These are phyloP conservation scores for Elephas maximus DNA, from an alignment of 2,113 vertebrate genomes.

Conservation along the genomic window DNA sequence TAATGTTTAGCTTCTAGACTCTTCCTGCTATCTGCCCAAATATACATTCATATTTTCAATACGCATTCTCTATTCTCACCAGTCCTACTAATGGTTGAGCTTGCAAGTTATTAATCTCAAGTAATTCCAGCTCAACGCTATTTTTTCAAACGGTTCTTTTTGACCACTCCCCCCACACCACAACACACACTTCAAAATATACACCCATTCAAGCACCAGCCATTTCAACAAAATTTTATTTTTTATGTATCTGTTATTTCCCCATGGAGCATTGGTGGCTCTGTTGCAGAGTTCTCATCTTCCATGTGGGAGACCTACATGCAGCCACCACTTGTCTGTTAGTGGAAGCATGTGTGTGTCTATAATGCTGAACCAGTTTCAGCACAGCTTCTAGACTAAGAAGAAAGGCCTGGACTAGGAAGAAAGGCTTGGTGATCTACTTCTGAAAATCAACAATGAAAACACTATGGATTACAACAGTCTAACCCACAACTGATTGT, in stretches of 20 bases:
- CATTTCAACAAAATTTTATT: constrained; percentile 13
- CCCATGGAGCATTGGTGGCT: background rate
- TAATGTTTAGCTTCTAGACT: background rate
- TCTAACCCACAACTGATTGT: background rate
- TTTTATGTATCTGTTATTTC: background rate
- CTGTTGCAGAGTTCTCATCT: no score
- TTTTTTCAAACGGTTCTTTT: background rate
- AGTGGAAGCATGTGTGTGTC: background rate
- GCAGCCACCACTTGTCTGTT: no score
- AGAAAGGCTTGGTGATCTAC: no score
- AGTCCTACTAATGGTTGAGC: background rate
- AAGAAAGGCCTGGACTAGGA: no score
- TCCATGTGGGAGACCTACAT: no score
- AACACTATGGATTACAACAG: no score
- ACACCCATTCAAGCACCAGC: background rate
- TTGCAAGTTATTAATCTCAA: background rate
- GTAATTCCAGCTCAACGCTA: background rate
- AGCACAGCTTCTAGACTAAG: no score
- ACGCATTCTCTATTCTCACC: background rate
- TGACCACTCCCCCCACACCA: background rate
- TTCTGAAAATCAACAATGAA: no score
- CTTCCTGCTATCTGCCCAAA: background rate
- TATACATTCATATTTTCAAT: constrained; percentile 30
- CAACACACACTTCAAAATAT: background rate
- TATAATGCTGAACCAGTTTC: no score